Evolutionary conservation across 2,113 vertebrate genomes (phyloP).

Genomic region (Phainopepla nitens): DNA sequence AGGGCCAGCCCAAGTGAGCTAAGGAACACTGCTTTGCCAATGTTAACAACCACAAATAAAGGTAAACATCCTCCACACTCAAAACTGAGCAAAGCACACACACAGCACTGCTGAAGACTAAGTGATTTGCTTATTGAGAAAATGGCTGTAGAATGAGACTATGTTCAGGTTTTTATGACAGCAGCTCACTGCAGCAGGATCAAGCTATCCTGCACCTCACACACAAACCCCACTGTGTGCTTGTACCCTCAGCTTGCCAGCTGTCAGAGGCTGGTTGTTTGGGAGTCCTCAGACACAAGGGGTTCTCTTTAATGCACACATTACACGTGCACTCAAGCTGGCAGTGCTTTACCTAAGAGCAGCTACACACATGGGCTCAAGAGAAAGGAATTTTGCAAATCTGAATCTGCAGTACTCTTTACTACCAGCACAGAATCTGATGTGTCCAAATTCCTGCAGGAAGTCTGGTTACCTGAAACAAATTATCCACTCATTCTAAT

Average conservation of each 20-base stretch:
- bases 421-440: neutral
- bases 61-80: neutral
- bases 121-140: neutral
- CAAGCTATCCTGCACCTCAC: neutral
- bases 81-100: neutral
- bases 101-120: accelerated
- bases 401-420: neutral
- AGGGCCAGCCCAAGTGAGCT: neutral
- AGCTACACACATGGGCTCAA: neutral
- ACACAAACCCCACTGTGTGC: neutral
- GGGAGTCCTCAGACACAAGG: neutral
- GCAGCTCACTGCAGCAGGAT: neutral
- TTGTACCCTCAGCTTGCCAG: neutral
- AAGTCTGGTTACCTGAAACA: neutral
- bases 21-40: neutral
- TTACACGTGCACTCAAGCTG: neutral
- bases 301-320: neutral
- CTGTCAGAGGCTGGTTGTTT: neutral
- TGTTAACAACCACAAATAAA: neutral
- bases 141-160: neutral
- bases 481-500: neutral
- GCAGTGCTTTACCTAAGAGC: neutral
- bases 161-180: neutral
- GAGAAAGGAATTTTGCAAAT: neutral
- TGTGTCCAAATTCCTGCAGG: neutral